Base-by-base conservation (phyloP, 2,888 invertebrate genomes). In the Margaritifera margaritifera region DNA sequence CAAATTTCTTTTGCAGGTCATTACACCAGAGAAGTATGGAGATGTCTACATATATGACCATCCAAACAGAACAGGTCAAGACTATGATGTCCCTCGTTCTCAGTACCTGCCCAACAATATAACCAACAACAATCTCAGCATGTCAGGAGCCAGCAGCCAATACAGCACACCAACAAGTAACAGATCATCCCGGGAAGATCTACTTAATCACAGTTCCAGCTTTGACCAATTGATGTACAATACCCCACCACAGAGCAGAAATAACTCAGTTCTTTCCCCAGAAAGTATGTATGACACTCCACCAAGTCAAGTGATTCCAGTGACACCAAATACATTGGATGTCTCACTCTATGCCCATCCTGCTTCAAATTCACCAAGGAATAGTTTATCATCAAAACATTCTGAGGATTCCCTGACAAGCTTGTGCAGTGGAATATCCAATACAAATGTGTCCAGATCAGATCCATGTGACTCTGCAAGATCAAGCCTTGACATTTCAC, bases 391-490 rank as follows among this genome's bases (percentile, higher is more conserved):
- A 55, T 89, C 89, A n/a, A 83, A 86, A 61, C 75, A 84, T 20
- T 89, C 90, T 6, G 86, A 83, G n/a, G 88, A 88, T 60, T 87
- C 89, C 4, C 82, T 83, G 6, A 80, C 83, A 71, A 86, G 87
- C 52, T 78, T 84, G 53, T 85, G 87, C 6, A 86, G 87, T 68
- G 84, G 87, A 62, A 77, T 81, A 64, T 84, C 86, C 6, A 66
- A 74, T 51, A 63, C 64, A 93, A 93, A 78, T 93, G n/a, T n/a
- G n/a, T 94, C 61, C 89, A 94, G 68, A 91, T 92, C 77, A 20
- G 79, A 80, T 59, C 77, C 80, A 88, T 85, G 87, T 68, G 91
- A 91, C 67, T 92, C 92, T 56, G 92, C 92, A 77, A 89, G 92
- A 77, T 92, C 91, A 42, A 91, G 90, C 74, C 87, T 89, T 75